These are phyloP conservation scores for Amazona guildingii DNA, from an alignment of 2,113 vertebrate genomes.

Conservation along the genomic window DNA sequence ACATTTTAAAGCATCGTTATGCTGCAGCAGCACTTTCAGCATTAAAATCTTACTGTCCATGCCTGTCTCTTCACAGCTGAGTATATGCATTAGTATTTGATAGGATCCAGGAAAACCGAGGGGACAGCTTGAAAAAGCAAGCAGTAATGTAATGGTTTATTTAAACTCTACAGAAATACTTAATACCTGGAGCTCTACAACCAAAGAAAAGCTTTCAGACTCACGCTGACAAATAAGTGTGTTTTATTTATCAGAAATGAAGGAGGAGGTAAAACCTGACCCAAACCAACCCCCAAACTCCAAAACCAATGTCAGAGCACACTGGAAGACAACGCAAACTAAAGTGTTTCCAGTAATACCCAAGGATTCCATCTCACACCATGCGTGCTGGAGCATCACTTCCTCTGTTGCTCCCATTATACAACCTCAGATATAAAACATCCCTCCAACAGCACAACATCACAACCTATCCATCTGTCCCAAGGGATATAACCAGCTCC, in stretches of 20 bases:
- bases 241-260: not conserved
- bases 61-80: not conserved
- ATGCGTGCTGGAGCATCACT: not conserved
- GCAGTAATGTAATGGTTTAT: not conserved
- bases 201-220: not conserved
- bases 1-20: not conserved
- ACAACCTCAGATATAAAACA: not conserved
- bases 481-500: rapidly evolving
- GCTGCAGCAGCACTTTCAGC: not conserved
- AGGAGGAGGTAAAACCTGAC: not conserved
- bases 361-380: not conserved
- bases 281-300: not conserved
- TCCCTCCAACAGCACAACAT: not conserved
- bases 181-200: not conserved
- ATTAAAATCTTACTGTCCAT: not conserved
- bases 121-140: not conserved
- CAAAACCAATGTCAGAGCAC: not conserved
- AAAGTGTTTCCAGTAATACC: not conserved
- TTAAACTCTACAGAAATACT: not conserved
- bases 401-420: not conserved
- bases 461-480: not conserved
- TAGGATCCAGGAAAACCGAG: not conserved
- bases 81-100: not conserved
- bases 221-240: rapidly evolving
- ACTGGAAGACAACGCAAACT: not conserved